Conservation (phyloP, 2,888 invertebrate species). For the Apomyelois bistriatella region DNA sequence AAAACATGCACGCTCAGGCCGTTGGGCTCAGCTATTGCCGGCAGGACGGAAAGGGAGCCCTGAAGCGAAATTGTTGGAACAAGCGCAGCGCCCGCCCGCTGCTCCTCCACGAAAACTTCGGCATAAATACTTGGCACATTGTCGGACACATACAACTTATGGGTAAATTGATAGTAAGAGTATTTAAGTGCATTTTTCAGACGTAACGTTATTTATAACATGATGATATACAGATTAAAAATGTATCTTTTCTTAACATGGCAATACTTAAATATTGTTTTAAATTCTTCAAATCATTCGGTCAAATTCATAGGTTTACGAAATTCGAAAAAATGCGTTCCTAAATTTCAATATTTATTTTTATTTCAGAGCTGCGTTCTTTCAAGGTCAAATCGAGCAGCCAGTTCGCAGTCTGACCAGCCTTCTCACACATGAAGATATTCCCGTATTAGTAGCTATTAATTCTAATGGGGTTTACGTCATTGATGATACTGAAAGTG, state of each 20-base stretch:
- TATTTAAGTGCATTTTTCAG: background rate
- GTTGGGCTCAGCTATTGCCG: slow-evolving; percentile 84
- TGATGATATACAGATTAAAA: too few relatives aligned
- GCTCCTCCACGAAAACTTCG: slow-evolving; percentile 91
- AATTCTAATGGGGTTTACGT: slow-evolving; percentile 92
- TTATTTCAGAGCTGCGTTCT: slow-evolving; percentile 90
- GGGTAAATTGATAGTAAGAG: slow-evolving; percentile 14
- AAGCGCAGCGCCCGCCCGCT: slow-evolving; percentile 91
- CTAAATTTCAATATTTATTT: background rate
- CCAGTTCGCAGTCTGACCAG: slow-evolving; percentile 92
- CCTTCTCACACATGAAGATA: slow-evolving; percentile 91
- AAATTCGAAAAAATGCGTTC: background rate
- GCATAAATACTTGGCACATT: slow-evolving; percentile 93
- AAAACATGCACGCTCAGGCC: slow-evolving; percentile 85
- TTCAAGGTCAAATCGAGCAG: slow-evolving; percentile 96
- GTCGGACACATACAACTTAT: slow-evolving; percentile 87
- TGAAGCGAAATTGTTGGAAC: slow-evolving; percentile 91
- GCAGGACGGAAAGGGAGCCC: slow-evolving; percentile 91
- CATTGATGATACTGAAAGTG: slow-evolving; percentile 91
- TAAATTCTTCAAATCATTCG: background rate
- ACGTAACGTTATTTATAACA: too few relatives aligned
- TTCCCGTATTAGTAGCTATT: slow-evolving; percentile 93
- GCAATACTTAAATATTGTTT: background rate
- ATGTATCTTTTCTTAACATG: background rate
- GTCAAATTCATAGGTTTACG: background rate